These are phyloP conservation scores for Pelobates fuscus DNA, from an alignment of 2,113 vertebrate species.

Conservation along the genomic window DNA sequence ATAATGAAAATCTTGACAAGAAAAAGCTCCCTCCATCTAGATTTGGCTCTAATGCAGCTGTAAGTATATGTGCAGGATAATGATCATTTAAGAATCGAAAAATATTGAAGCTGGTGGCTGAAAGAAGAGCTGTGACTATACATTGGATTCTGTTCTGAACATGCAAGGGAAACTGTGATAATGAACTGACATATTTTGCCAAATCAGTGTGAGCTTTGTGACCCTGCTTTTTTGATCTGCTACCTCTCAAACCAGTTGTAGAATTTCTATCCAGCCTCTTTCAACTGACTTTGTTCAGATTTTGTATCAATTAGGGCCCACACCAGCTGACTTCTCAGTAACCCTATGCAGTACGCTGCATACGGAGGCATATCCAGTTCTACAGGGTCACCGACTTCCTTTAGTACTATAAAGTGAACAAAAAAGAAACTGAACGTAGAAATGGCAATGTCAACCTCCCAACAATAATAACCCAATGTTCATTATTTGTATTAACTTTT, in stretches of 20 bases:
- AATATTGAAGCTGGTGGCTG: not conserved
- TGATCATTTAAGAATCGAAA: slow-evolving; percentile 12
- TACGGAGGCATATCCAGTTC: not conserved
- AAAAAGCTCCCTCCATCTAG: not conserved
- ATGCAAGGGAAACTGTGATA: not conserved
- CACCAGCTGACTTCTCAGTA: not conserved
- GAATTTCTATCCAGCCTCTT: not conserved
- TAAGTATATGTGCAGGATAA: not conserved
- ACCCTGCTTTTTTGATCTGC: slow-evolving; percentile 7
- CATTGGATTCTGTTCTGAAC: slow-evolving; percentile 12
- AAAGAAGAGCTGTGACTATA: no score
- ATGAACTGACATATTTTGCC: no score
- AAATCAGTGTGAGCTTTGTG: not conserved
- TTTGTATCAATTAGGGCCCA: not conserved
- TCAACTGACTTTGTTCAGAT: not conserved
- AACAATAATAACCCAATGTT: not conserved
- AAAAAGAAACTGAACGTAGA: not conserved
- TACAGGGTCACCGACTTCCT: not conserved
- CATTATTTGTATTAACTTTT: not conserved
- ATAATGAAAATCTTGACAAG: slow-evolving; percentile 36
- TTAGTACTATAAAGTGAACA: not conserved
- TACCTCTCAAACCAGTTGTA: not conserved
- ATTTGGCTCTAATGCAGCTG: slow-evolving; percentile 9
- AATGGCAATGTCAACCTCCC: not conserved
- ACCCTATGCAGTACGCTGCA: not conserved